Evolutionary conservation across 2,113 vertebrate genomes (phyloP), one percentile per base, ranked within the genome.

Genomic region (Ivindomyrus marchei): DNA sequence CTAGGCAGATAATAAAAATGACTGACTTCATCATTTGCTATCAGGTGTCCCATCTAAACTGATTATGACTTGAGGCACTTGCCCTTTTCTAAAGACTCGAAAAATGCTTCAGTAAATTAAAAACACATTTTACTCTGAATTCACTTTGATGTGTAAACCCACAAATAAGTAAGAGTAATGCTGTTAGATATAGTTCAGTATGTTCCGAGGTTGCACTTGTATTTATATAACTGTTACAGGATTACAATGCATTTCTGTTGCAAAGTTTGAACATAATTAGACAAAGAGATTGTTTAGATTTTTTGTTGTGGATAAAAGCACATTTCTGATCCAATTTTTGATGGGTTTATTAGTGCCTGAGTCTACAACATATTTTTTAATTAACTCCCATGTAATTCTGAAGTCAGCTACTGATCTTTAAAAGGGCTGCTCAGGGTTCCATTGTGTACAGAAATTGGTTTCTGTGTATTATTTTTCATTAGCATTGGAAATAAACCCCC

Each of bases 361-460:
- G 24, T 49, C 13, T 86, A 86, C 45, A 50, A 86, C 47, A 86
- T 47, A 86, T 47, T 86, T 49, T 86, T 47, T 86, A 47, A 86
- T 86, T 86, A 80, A 80, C 74, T 86, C 84, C 84, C 84, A 86
- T n/a, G 84, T 49, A 86, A 49, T 86, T 47, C 47, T 50, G 45
- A 86, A 86, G 50, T 27, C 46, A 53, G n/a, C 27, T 87, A 87
- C 36, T 53, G 47, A 87, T n/a, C n/a, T 52, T 31, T 53, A 39
- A 49, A 87, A 15, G 46, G 45, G 10, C 15, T 56, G 31, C 17
- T 42, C 74, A 42, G 74, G 74, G 15, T 5, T 19, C 74, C 15
- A 42, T 42, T 80, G 74, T 80, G 74, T 80, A 80, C 74, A 80
- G 36, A 39, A 80, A 80, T 80, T 39, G 36, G 36, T 80, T n/a